Conservation (phyloP, 2,113 vertebrate genomes). For the Etheostoma spectabile region DNA sequence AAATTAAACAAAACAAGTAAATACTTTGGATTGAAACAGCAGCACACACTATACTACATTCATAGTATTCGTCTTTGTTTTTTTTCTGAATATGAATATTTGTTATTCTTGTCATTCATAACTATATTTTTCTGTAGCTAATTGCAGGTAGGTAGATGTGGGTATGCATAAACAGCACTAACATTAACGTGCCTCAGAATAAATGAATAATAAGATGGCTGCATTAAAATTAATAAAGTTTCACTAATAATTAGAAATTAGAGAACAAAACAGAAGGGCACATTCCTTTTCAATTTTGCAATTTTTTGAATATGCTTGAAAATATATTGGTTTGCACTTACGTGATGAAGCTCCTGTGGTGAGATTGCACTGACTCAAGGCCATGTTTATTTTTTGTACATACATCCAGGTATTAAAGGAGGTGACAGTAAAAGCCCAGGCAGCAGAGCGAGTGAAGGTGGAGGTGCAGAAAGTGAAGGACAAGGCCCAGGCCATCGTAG, state of each 20-base stretch:
- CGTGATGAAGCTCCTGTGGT: not conserved
- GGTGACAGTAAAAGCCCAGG: constrained; percentile 95
- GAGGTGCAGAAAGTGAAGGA: constrained; percentile 98
- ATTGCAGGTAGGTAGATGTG: not conserved
- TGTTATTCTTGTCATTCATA: not conserved
- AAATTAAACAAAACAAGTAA: no score
- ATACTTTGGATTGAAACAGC: no score
- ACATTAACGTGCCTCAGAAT: not conserved
- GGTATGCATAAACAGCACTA: not conserved
- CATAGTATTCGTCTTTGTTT: no score
- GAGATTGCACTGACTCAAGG: not conserved
- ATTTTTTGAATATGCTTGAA: not conserved
- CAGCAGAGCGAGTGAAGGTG: constrained; percentile 92
- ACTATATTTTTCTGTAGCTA: not conserved
- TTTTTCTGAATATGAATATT: not conserved
- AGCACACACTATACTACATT: no score
- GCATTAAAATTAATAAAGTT: not conserved
- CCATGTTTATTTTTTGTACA: not conserved
- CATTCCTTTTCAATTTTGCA: not conserved
- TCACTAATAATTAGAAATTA: not conserved
- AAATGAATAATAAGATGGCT: not conserved
- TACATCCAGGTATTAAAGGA: constrained; percentile 92
- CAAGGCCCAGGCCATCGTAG: constrained; percentile 94
- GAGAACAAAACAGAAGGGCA: not conserved
- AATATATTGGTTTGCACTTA: not conserved